Conservation (phyloP, 2,797 vertebrate genomes). For the Tiaroga cobitis region DNA sequence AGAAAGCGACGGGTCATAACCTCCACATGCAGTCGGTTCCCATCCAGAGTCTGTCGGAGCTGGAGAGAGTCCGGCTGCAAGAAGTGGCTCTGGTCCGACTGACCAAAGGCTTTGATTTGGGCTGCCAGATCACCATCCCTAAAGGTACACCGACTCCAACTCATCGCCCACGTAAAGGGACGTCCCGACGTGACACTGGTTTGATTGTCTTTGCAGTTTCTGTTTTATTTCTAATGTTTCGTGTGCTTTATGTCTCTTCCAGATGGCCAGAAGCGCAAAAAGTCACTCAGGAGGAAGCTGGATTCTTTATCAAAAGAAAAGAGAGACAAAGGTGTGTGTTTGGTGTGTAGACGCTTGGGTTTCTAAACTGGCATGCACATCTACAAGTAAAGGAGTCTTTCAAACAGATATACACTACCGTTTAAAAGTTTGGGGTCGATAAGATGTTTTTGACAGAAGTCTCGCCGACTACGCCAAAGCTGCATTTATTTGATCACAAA, state of each 20-base stretch:
- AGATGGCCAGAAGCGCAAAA: conserved; percentile 97
- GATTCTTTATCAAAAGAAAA: conserved; percentile 97
- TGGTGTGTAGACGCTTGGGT: neutral
- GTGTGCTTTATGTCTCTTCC: conserved; percentile 60
- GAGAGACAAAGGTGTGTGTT: conserved; percentile 86
- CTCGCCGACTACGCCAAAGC: neutral
- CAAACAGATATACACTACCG: neutral
- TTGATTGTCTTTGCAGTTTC: neutral
- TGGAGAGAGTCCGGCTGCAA: conserved; percentile 93
- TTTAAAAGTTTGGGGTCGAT: neutral
- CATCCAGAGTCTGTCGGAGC: conserved; percentile 93
- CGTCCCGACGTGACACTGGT: neutral
- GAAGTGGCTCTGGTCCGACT: conserved; percentile 92
- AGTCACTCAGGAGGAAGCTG: conserved; percentile 93
- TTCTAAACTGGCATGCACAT: neutral
- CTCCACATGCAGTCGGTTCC: conserved; percentile 91
- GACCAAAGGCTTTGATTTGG: conserved; percentile 89
- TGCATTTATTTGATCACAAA: neutral
- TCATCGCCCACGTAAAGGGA: accelerated
- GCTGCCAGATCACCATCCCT: conserved; percentile 95
- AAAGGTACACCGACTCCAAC: conserved; percentile 81
- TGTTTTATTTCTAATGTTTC: neutral
- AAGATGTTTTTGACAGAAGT: neutral
- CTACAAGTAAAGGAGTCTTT: neutral
- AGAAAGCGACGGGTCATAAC: conserved; percentile 87